Conservation (phyloP, 2,797 vertebrate species). For the Macroramphosus scolopax region DNA sequence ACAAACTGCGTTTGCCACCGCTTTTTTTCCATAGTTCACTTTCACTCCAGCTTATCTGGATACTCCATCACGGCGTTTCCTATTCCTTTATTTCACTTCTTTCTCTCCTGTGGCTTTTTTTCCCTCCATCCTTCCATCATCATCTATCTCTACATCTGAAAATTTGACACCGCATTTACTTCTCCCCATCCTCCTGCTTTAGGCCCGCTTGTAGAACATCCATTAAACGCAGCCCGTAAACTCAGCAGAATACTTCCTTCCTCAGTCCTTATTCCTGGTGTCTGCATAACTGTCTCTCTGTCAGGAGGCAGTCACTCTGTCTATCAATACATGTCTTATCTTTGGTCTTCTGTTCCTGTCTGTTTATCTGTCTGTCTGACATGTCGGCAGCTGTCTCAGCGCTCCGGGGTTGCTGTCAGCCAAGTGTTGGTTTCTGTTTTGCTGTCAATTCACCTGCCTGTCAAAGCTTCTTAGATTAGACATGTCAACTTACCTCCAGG, state of each 20-base stretch:
- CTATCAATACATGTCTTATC: conserved; percentile 73
- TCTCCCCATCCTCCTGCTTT: conserved; percentile 38
- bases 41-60: conserved; percentile 39
- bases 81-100: conserved; percentile 45
- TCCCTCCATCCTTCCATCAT: conserved; percentile 48
- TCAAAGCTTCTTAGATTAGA: conserved; percentile 70
- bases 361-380: conserved; percentile 74
- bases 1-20: conserved; percentile 47
- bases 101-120: conserved; percentile 47
- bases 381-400: conserved; percentile 69
- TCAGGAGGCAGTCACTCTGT: conserved; percentile 51
- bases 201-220: conserved; percentile 46
- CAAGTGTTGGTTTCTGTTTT: conserved; percentile 74
- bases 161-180: conserved; percentile 58
- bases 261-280: conserved; percentile 40
- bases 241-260: conserved; percentile 51
- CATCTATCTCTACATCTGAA: conserved; percentile 55
- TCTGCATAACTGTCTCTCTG: conserved; percentile 47
- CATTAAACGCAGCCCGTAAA: conserved; percentile 53
- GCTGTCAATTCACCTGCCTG: conserved; percentile 74
- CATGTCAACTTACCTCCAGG: conserved; percentile 66
- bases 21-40: conserved; percentile 33
- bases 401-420: conserved; percentile 75
- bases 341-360: conserved; percentile 66
- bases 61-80: conserved; percentile 54